Percentiles rank a stretch among this genome's conserved stretches.
Conservation (phyloP, 23 tunicate species). For the Ascidia mentula region DNA sequence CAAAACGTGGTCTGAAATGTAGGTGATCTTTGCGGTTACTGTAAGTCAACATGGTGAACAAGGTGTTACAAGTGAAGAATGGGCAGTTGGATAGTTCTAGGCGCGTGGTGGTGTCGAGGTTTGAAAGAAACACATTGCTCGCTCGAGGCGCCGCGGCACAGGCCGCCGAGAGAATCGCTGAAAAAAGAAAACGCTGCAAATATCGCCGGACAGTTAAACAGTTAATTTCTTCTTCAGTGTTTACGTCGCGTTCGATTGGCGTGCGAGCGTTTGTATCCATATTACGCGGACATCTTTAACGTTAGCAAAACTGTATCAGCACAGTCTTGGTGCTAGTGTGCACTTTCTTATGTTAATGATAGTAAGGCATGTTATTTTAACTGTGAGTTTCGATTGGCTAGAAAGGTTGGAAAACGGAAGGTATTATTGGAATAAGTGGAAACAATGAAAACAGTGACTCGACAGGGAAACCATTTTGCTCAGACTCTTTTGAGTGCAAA, state of each 20-base stretch:
- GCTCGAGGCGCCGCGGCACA: not conserved
- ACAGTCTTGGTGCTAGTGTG: too few species aligned
- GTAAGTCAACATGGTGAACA: not conserved
- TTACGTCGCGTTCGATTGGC: not conserved
- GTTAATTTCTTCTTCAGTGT: not conserved
- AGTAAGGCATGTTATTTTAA: too few species aligned
- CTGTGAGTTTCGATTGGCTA: too few species aligned
- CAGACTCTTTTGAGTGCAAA: too few species aligned
- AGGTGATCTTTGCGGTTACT: not conserved
- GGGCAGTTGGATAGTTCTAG: not conserved
- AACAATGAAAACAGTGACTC: too few species aligned
- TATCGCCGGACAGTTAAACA: not conserved
- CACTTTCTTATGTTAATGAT: too few species aligned
- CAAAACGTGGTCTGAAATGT: not conserved
- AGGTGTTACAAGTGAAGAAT: not conserved
- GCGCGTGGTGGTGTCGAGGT: slow-evolving; percentile 5
- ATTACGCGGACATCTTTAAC: too few species aligned
- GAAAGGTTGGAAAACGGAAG: too few species aligned
- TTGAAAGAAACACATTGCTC: too few species aligned
- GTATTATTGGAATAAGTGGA: too few species aligned
- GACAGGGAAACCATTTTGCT: too few species aligned
- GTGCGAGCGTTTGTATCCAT: not conserved
- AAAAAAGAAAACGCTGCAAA: not conserved
- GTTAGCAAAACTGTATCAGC: too few species aligned
- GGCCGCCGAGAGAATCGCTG: not conserved